phyloP scores from a whole-genome alignment of 2,888 invertebrate species.

The Drosophila pseudotakahashii region DNA sequence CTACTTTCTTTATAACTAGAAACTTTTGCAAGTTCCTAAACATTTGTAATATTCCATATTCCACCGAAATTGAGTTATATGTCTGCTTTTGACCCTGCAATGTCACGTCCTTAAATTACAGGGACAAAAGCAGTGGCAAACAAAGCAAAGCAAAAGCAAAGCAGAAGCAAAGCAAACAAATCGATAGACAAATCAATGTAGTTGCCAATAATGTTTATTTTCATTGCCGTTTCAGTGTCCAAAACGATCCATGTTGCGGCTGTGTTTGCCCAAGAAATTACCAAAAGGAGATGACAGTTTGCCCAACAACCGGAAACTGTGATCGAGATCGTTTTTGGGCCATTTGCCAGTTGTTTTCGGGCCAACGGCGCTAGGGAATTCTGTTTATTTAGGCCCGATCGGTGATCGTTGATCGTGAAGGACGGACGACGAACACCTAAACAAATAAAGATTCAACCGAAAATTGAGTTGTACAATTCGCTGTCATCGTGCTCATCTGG shows the following conservation, averaged over 20 bases:
- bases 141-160: conserved; percentile 27
- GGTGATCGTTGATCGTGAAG: conserved; percentile 2
- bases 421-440: conserved; percentile 56
- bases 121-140: conserved; percentile 40
- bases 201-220: conserved; percentile 40
- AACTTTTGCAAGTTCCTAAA: no score
- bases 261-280: conserved; percentile 82
- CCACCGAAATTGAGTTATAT: no score
- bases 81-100: conserved; percentile 33
- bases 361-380: conserved; percentile 64
- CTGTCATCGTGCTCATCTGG: conserved; percentile 34
- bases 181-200: conserved; percentile 34
- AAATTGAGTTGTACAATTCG: conserved; percentile 65
- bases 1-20: no score
- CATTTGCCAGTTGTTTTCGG: conserved; percentile 75
- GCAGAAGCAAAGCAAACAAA: conserved; percentile 57
- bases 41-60: no score
- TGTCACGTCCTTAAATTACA: conserved; percentile 83
- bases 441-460: conserved; percentile 29
- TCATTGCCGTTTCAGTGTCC: conserved; percentile 27
- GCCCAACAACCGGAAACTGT: conserved; percentile 24
- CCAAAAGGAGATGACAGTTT: conserved; percentile 58
- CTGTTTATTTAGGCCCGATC: conserved; percentile 66
- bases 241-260: conserved; percentile 61
- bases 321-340: conserved; percentile 55